Conservation (phyloP, 2,113 vertebrate species). For the Xenopus laevis region DNA sequence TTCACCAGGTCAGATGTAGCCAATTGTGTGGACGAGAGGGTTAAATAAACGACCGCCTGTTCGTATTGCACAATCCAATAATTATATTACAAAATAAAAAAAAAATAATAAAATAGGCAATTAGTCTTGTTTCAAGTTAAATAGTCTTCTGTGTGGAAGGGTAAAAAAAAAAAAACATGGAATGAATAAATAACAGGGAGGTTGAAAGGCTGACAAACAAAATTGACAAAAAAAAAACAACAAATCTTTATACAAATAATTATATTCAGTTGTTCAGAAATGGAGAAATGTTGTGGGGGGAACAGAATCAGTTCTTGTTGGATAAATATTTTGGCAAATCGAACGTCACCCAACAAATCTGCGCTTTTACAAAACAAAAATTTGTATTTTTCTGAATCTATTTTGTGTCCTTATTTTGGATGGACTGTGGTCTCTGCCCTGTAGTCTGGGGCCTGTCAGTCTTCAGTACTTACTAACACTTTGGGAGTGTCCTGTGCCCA, state of each 20-base stretch:
- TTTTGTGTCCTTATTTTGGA: background rate
- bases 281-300: background rate
- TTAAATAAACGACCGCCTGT: no score
- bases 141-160: background rate
- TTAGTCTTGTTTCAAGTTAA: constrained; percentile 31
- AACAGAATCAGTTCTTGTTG: background rate
- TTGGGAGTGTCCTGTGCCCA: constrained; percentile 42
- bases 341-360: constrained; percentile 17
- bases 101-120: constrained; percentile 2
- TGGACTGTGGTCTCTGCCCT: background rate
- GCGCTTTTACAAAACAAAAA: background rate
- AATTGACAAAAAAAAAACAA: constrained; percentile 4
- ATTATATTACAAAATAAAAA: constrained; percentile 23
- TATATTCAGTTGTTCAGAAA: background rate
- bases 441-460: background rate
- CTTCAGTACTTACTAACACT: constrained; percentile 51
- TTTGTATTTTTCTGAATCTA: constrained; percentile 18
- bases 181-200: constrained; percentile 28
- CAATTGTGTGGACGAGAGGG: no score
- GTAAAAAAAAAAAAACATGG: background rate
- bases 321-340: constrained; percentile 29
- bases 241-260: background rate
- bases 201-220: constrained; percentile 13
- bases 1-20: no score
- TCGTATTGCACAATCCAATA: constrained; percentile 43